phyloP scores from a whole-genome alignment of 2,797 vertebrate genomes.

The Ctenochaetus hawaiiensis region DNA sequence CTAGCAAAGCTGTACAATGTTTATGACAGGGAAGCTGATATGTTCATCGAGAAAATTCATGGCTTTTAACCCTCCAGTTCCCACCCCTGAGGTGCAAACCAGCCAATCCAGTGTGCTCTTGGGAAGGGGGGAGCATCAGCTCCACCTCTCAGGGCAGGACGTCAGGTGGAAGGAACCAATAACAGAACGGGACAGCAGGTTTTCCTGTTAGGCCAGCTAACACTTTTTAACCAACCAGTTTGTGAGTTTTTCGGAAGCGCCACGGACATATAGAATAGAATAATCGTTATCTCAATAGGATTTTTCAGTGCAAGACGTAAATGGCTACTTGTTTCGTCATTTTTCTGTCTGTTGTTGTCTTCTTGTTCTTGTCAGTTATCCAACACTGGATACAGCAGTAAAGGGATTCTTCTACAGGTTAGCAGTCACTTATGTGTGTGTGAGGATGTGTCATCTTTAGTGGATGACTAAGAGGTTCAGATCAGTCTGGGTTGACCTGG shows the following conservation, averaged over 20 bases:
- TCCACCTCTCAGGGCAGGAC: slow-evolving; percentile 58
- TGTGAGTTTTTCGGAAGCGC: slow-evolving; percentile 85
- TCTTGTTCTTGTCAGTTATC: slow-evolving; percentile 67
- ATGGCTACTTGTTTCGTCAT: slow-evolving; percentile 86
- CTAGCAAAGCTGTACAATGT: slow-evolving; percentile 70
- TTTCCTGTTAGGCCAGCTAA: slow-evolving; percentile 88
- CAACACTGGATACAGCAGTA: slow-evolving; percentile 83
- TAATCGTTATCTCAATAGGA: slow-evolving; percentile 65
- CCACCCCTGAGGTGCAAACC: slow-evolving; percentile 77
- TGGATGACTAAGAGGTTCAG: slow-evolving; percentile 25
- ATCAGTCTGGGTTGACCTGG: slow-evolving; percentile 4
- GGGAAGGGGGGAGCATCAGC: slow-evolving; percentile 48
- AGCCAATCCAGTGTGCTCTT: slow-evolving; percentile 79
- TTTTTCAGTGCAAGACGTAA: slow-evolving; percentile 87
- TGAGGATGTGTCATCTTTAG: slow-evolving; percentile 20
- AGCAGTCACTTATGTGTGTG: slow-evolving; percentile 51
- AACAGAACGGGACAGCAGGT: slow-evolving; percentile 67
- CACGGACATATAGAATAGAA: slow-evolving; percentile 80
- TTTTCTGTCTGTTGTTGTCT: slow-evolving; percentile 59
- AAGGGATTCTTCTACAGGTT: slow-evolving; percentile 82
- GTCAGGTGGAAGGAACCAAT: slow-evolving; percentile 62
- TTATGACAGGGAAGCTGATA: slow-evolving; percentile 80
- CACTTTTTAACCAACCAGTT: slow-evolving; percentile 79
- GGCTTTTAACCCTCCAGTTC: slow-evolving; percentile 81
- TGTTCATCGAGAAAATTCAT: slow-evolving; percentile 82